A percentile compares a stretch with the other conserved stretches of the same genome.
Conservation (phyloP, 2,888 invertebrate species). For the Philhelius pedissequus region DNA sequence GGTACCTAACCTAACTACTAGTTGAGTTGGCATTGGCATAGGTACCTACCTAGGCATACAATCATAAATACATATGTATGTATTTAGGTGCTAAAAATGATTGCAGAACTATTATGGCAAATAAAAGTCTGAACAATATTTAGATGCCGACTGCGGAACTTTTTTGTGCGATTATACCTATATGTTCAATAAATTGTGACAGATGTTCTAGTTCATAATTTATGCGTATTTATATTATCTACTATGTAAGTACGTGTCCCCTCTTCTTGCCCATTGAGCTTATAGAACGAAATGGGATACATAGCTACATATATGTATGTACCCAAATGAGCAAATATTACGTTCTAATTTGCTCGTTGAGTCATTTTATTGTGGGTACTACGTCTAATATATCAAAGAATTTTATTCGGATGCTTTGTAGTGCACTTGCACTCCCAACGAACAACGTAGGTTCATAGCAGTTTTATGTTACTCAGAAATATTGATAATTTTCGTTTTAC, state of each 20-base stretch:
- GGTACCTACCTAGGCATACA: too few species aligned
- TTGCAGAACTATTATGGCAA: neutral
- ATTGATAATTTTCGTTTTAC: too few species aligned
- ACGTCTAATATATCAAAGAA: neutral
- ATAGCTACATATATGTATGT: too few species aligned
- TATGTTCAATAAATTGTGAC: neutral
- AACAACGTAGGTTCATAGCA: neutral
- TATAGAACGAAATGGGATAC: neutral
- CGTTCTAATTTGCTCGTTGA: slow-evolving; percentile 2
- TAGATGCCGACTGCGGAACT: neutral
- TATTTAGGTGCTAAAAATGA: neutral
- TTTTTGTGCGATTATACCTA: neutral
- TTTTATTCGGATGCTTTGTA: too few species aligned
- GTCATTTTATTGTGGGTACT: neutral
- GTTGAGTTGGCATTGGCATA: neutral
- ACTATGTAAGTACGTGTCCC: neutral
- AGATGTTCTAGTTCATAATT: slow-evolving; percentile 6
- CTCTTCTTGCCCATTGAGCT: neutral
- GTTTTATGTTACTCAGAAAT: neutral
- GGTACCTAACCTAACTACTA: too few species aligned
- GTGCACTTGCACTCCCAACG: neutral
- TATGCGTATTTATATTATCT: neutral
- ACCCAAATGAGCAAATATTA: neutral
- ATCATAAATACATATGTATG: neutral
- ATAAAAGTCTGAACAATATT: neutral